Evolutionary conservation across 2,797 vertebrate genomes (phyloP).

Genomic region (Cephalopachus bancanus): DNA sequence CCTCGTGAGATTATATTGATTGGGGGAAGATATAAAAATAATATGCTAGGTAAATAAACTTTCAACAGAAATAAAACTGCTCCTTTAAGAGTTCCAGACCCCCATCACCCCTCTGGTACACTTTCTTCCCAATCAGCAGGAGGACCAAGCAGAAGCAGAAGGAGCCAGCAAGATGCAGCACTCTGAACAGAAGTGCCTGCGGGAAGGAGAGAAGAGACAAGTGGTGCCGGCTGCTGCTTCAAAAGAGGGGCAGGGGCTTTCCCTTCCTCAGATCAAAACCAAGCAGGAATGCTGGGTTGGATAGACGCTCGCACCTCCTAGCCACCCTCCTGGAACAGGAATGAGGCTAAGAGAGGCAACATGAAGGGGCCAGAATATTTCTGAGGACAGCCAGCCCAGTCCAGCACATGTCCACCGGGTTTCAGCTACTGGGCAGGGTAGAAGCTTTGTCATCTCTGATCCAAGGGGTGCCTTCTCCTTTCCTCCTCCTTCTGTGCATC

Average conservation of each 20-base stretch:
- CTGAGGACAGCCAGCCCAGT: not conserved
- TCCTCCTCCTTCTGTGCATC: not conserved
- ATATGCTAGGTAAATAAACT: conserved; percentile 50
- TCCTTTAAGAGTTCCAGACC: conserved; percentile 78
- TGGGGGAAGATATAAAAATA: conserved; percentile 47
- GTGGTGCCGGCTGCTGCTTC: conserved; percentile 64
- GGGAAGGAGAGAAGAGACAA: conserved; percentile 82
- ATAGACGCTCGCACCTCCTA: not conserved
- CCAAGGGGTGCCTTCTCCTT: not conserved
- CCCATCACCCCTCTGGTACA: conserved; percentile 60
- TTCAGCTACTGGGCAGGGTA: not conserved
- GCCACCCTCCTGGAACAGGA: not conserved
- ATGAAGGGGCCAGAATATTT: not conserved
- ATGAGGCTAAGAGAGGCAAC: not conserved
- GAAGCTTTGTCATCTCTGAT: not conserved
- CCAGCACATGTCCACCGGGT: not conserved
- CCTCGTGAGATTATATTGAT: conserved; percentile 29
- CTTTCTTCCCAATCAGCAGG: conserved; percentile 78
- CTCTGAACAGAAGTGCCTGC: conserved; percentile 77
- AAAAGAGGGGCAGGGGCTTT: conserved; percentile 61
- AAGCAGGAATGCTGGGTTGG: not conserved
- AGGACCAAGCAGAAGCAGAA: conserved; percentile 76
- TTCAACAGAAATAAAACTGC: conserved; percentile 63
- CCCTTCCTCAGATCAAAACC: conserved; percentile 70
- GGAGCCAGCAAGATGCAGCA: conserved; percentile 79